Percentiles rank a stretch among this genome's conserved stretches.
phyloP scores from a whole-genome alignment of 2,113 vertebrate genomes.

The Periophthalmus modestus region DNA sequence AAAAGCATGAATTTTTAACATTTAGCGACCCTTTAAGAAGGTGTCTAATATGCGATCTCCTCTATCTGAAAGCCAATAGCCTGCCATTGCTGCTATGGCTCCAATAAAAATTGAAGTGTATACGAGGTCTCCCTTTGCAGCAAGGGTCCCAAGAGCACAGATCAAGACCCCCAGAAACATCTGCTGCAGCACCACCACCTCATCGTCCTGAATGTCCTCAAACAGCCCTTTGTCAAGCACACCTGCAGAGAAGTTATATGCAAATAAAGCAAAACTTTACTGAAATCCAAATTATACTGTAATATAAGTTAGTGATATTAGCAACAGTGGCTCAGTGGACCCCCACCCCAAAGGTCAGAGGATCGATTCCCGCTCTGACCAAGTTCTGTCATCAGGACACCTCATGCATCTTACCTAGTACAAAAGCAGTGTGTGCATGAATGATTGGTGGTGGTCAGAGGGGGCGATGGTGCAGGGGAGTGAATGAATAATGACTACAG shows the following conservation, averaged over 20 bases:
- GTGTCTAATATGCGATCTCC: slow-evolving; percentile 84
- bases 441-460: too few relatives aligned
- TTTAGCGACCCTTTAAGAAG: slow-evolving; percentile 80
- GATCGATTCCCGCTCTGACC: too few relatives aligned
- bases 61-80: slow-evolving; percentile 93
- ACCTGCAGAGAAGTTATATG: slow-evolving; percentile 62
- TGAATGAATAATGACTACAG: too few relatives aligned
- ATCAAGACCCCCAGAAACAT: slow-evolving; percentile 95
- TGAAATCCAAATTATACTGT: neutral
- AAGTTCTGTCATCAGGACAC: too few relatives aligned
- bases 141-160: slow-evolving; percentile 90
- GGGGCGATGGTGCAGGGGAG: too few relatives aligned
- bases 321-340: too few relatives aligned
- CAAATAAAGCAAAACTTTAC: neutral
- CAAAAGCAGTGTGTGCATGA: too few relatives aligned
- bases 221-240: slow-evolving; percentile 84
- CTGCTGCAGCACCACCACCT: slow-evolving; percentile 95
- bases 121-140: slow-evolving; percentile 94
- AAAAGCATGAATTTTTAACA: neutral
- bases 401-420: too few relatives aligned
- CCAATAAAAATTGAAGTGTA: slow-evolving; percentile 96
- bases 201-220: slow-evolving; percentile 90
- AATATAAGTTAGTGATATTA: neutral
- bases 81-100: slow-evolving; percentile 87
- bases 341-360: too few relatives aligned